Evolutionary conservation across 2,888 invertebrate genomes (phyloP), one percentile per base, ranked within the genome.

Genomic region (Thyatira batis): DNA sequence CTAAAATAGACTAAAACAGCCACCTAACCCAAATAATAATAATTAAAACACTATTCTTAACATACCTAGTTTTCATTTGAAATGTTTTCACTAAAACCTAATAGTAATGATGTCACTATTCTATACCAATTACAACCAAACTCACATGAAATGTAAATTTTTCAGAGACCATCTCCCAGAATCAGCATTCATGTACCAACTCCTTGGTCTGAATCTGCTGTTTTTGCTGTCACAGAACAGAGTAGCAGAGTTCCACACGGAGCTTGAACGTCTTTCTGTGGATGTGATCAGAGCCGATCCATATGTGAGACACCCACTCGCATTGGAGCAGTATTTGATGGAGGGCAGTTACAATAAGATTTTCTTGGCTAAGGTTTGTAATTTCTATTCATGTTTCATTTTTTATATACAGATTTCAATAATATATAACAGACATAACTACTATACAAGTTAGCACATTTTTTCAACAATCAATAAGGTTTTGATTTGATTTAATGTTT

Each of bases 301-400:
- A 17, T 99, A 98, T 83, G 98, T 99, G 55, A 94, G 96, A 60
- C 98, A 99, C 78, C 98, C 99, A 0, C 93, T 99, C 10, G 97
- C 98, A 8, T 93, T 99, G 76, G 99, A 99, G 77, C 99, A 99
- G 84, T 99, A 98, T 84, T 93, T 99, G 52, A 99, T 99, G 99
- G 99, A 99, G 85, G 99, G 99, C 49, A 98, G 98, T 67, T 99
- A 99, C 82, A 99, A 99, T 83, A 99, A 99, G 89, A 97, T 98
- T 53, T 98, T 98, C 80, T 93, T 97, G 68, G 97, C 97, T 0
- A 97, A 97, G 87, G 96, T 93, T 56, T 51, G 28, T 39, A 2
- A 39, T 8, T 39, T 6, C 5, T 17, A 3, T 39, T 17, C 2
- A 2, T 13, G 17, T n/a, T n/a, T 39, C 17, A n/a, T 39, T 1